Evolutionary conservation across 1,140 invertebrate genomes (phyloP).

Genomic region (Eufriesea mexicana): DNA sequence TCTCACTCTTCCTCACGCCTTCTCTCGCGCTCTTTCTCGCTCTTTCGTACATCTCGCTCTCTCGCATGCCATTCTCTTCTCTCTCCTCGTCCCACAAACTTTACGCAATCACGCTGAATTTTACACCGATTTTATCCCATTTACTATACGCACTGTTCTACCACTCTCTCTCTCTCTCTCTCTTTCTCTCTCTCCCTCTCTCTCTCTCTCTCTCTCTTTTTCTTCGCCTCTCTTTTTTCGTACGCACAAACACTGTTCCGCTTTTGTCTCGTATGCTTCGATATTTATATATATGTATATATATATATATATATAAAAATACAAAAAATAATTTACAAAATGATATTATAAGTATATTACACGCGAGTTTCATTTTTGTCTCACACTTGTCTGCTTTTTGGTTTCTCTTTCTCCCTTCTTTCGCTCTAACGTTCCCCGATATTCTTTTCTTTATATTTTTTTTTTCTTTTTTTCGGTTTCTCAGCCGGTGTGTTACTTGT

Average conservation of each 20-base stretch:
- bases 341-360: constrained; percentile 74
- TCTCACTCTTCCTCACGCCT: not conserved
- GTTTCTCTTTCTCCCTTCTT: constrained; percentile 48
- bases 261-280: constrained; percentile 65
- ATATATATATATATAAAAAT: constrained; percentile 73
- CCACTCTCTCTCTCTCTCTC: too few species aligned
- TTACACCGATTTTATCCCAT: too few species aligned
- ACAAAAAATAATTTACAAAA: constrained; percentile 78
- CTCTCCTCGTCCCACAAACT: not conserved
- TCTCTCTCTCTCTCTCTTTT: not conserved
- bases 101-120: not conserved
- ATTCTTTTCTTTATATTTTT: constrained; percentile 3
- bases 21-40: not conserved
- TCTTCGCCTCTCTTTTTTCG: constrained; percentile 18
- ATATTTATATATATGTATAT: constrained; percentile 68
- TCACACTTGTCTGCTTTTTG: constrained; percentile 48
- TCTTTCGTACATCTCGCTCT: too few species aligned
- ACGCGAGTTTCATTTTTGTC: constrained; percentile 64
- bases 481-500: constrained; percentile 4
- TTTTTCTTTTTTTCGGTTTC: not conserved
- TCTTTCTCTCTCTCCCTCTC: too few species aligned
- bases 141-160: not conserved
- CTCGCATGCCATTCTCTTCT: not conserved
- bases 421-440: constrained; percentile 39
- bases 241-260: constrained; percentile 66